These are phyloP conservation scores for Spinibarbus caldwelli DNA, from an alignment of 2,797 vertebrate species.

Conservation along the genomic window DNA sequence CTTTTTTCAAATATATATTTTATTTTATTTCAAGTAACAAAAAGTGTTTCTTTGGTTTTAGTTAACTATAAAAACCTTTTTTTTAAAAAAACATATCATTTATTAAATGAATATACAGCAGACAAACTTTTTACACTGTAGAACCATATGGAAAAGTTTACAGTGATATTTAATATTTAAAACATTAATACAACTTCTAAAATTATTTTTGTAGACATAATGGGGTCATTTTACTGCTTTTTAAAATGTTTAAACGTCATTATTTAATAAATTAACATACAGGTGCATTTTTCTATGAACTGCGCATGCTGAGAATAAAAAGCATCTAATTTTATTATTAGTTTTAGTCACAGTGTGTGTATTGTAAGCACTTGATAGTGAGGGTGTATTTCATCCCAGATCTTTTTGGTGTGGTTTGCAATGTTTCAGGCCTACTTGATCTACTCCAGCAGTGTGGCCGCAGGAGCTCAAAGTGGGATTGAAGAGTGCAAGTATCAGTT, in stretches of 20 bases:
- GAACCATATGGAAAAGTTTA: neutral
- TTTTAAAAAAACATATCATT: neutral
- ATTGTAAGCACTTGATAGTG: too few species aligned
- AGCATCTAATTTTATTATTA: neutral
- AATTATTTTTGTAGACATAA: neutral
- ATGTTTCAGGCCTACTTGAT: constrained; percentile 93
- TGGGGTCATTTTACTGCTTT: neutral
- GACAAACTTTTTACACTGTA: neutral
- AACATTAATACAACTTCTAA: neutral
- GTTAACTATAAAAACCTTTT: neutral
- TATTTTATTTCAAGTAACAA: neutral
- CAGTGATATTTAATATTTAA: neutral
- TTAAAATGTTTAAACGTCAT: neutral
- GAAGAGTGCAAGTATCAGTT: constrained; percentile 99
- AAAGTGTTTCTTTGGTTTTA: neutral
- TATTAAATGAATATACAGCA: neutral
- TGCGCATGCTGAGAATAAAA: neutral
- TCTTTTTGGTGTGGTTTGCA: too few species aligned
- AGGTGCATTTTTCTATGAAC: constrained; percentile 6
- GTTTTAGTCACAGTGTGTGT: too few species aligned
- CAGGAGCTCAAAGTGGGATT: constrained; percentile 97
- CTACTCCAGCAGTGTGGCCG: constrained; percentile 98
- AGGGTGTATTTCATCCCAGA: too few species aligned
- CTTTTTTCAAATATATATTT: neutral
- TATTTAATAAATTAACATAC: constrained; percentile 6